phyloP scores from a whole-genome alignment of 2,797 vertebrate species.

The Pseudochirops corinnae region DNA sequence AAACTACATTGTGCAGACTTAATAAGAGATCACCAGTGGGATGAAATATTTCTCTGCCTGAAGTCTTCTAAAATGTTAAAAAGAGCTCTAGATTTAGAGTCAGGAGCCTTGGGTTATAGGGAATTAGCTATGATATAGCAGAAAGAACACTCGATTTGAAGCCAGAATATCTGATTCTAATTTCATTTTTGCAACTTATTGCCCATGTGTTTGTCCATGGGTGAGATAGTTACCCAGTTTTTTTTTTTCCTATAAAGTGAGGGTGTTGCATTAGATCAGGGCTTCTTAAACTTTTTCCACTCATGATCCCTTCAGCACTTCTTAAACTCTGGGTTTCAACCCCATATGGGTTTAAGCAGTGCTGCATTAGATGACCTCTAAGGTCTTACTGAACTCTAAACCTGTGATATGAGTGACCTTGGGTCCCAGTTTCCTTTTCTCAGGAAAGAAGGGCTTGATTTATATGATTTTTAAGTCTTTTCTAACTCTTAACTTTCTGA shows the following conservation, averaged over 20 bases:
- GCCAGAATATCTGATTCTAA: background rate
- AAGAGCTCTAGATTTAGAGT: background rate
- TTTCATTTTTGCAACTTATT: background rate
- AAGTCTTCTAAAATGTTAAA: background rate
- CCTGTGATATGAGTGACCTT: background rate
- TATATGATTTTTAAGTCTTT: background rate
- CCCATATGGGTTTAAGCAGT: too few relatives aligned
- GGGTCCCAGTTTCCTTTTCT: background rate
- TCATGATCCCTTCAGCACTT: too few relatives aligned
- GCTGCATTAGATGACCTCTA: background rate
- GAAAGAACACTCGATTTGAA: background rate
- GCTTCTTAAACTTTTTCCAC: too few relatives aligned
- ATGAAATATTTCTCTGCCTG: background rate
- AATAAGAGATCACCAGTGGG: background rate
- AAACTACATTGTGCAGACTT: background rate
- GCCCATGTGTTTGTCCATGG: background rate
- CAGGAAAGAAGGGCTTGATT: background rate
- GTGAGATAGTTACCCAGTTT: background rate
- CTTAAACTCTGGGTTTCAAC: too few relatives aligned
- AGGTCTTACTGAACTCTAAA: background rate
- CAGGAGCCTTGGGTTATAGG: background rate
- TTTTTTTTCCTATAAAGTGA: background rate
- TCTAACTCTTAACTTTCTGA: background rate
- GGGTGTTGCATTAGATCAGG: background rate
- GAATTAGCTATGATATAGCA: background rate